Evolutionary conservation across 2,113 vertebrate species (phyloP).

Genomic region (Bambusicola thoracicus): DNA sequence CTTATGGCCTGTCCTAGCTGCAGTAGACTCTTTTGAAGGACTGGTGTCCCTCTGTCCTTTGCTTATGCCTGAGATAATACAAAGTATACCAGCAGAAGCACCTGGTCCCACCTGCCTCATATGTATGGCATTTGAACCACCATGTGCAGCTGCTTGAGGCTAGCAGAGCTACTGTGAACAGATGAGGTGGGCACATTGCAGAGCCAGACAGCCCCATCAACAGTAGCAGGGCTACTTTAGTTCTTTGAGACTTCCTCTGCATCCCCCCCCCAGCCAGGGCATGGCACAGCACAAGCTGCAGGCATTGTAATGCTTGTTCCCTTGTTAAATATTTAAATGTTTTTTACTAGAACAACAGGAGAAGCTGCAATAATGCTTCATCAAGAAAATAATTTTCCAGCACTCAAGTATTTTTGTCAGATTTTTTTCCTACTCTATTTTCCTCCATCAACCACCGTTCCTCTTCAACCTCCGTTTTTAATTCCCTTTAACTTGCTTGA

Average conservation of each 20-base stretch:
- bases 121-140: background rate
- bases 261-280: background rate
- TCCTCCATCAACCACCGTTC: background rate
- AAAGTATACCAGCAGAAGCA: background rate
- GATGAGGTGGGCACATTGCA: background rate
- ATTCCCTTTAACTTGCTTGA: background rate
- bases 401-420: background rate
- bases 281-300: background rate
- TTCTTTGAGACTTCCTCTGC: background rate
- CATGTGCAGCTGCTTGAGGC: background rate
- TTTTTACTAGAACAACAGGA: constrained; percentile 52
- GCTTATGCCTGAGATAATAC: background rate
- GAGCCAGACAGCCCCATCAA: background rate
- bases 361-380: constrained; percentile 49
- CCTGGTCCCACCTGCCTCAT: background rate
- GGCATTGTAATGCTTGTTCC: background rate
- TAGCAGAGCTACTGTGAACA: background rate
- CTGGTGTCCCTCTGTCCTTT: background rate
- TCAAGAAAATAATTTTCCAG: constrained; percentile 7
- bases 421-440: background rate
- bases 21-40: background rate
- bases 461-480: background rate
- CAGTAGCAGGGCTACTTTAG: background rate
- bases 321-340: constrained; percentile 73
- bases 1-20: background rate